A percentile compares a stretch with the other conserved stretches of the same genome.
Evolutionary conservation across 2,888 invertebrate genomes (phyloP).

Genomic region (Platycheirus rosarum): DNA sequence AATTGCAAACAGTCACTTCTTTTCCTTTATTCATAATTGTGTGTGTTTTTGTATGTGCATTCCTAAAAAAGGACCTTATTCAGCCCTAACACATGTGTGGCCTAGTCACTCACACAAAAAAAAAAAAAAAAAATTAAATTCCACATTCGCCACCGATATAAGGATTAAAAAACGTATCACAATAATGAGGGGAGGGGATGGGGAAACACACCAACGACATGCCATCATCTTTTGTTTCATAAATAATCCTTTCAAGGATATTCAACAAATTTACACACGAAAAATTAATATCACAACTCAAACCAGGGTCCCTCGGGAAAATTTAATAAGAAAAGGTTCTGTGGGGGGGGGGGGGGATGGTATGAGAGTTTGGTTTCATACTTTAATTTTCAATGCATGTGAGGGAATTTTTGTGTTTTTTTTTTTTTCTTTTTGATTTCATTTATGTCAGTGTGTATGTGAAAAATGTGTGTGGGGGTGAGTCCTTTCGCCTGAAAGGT

Average conservation of each 20-base stretch:
- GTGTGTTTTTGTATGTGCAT: not conserved
- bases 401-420: conserved; percentile 61
- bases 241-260: conserved; percentile 68
- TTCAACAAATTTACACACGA: conserved; percentile 68
- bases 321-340: conserved; percentile 63
- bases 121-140: conserved; percentile 50
- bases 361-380: conserved; percentile 40
- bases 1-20: conserved; percentile 45
- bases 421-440: no score
- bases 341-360: no score
- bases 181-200: not conserved
- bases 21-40: conserved; percentile 8
- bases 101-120: conserved; percentile 28
- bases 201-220: conserved; percentile 29
- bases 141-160: conserved; percentile 42
- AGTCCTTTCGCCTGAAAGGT: conserved; percentile 75
- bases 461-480: conserved; percentile 21
- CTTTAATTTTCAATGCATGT: conserved; percentile 69
- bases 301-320: conserved; percentile 16
- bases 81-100: conserved; percentile 22
- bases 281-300: conserved; percentile 63
- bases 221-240: conserved; percentile 67
- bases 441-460: conserved; percentile 7
- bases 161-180: not conserved
- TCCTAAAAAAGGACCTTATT: conserved; percentile 21